Percentiles rank a stretch among this genome's conserved stretches.
phyloP scores from a whole-genome alignment of 2,888 invertebrate species.

The Cistogaster globosa region DNA sequence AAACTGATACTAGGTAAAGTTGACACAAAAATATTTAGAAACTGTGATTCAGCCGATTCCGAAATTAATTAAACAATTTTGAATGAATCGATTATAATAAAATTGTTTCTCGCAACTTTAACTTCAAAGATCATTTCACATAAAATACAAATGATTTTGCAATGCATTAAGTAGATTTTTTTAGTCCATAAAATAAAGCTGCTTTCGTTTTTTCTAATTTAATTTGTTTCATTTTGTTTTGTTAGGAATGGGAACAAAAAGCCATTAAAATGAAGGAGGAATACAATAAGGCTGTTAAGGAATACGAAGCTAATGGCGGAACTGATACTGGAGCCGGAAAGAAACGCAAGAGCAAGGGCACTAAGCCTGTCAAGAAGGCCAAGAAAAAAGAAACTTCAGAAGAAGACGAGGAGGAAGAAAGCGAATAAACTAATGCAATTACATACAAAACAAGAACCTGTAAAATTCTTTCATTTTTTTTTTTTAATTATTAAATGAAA shows the following conservation, averaged over 20 bases:
- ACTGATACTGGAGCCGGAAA: conserved; percentile 85
- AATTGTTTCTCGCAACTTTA: no score
- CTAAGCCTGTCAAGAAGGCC: conserved; percentile 81
- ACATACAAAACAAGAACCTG: conserved; percentile 49
- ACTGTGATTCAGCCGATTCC: no score
- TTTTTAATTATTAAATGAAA: conserved; percentile 41
- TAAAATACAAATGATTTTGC: no score
- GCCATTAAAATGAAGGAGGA: conserved; percentile 94
- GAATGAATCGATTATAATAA: no score
- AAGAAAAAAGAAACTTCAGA: conserved; percentile 88
- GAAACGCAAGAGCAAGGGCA: conserved; percentile 85
- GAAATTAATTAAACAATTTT: no score
- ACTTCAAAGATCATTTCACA: no score
- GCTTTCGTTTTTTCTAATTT: background rate
- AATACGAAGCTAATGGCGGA: conserved; percentile 92
- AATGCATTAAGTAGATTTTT: no score
- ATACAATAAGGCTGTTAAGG: conserved; percentile 94
- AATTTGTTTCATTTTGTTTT: background rate
- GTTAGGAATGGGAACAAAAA: conserved; percentile 95
- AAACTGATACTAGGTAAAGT: no score
- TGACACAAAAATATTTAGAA: no score
- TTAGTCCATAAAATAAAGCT: no score
- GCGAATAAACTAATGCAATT: conserved; percentile 84
- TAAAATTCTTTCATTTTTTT: conserved; percentile 62
- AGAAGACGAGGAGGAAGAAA: conserved; percentile 86